Base-by-base conservation (phyloP, 2,113 vertebrate species). In the Dasyurus viverrinus region DNA sequence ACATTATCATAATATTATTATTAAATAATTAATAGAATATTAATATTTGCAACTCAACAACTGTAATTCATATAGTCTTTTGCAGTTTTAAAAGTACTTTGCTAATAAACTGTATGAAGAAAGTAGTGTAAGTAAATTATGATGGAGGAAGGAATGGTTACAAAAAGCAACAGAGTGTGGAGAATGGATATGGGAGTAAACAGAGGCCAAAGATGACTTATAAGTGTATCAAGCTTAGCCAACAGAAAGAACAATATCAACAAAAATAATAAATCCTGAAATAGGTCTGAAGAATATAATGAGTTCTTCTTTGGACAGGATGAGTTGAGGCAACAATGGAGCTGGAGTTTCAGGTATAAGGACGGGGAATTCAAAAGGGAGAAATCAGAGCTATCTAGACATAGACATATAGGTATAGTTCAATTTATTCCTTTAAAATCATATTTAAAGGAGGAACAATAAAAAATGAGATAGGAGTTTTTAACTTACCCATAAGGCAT, bases 401-500 rank as follows among this genome's bases (percentile, higher is more conserved):
- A 30, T 42, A 54, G 92, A 48, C 26, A 92, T 54, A 92, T 90
- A 89, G 16, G 1, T 9, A 91, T 53, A 96, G 36, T 0, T 47
- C 6, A 90, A 95, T 76, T 76, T 42, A 42, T 42, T 76, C 84
- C 90, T 91, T 89, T 84, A 94, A 95, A 93, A 90, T 0, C 60
- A 22, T 19, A 92, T 19, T 93, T 55, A 57, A 3, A n/a, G 46
- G 14, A 53, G 94, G 91, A 55, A 68, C 84, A 91, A 54, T 92
- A 25, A 24, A 68, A 60, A 95, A 84, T 36, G 93, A 93, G 50
- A 23, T 2, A 11, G 22, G 50, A 89, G 25, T 57, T 54, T 93
- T 48, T 84, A 92, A 97, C 99, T 98, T 98, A 99, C 99, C 99
- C 99, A 89, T 99, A 99, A 98, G 99, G 99, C 99, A 99, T 99